Evolutionary conservation across 2,888 invertebrate genomes (phyloP), one percentile per base, ranked within the genome.

Genomic region (Rapana venosa): DNA sequence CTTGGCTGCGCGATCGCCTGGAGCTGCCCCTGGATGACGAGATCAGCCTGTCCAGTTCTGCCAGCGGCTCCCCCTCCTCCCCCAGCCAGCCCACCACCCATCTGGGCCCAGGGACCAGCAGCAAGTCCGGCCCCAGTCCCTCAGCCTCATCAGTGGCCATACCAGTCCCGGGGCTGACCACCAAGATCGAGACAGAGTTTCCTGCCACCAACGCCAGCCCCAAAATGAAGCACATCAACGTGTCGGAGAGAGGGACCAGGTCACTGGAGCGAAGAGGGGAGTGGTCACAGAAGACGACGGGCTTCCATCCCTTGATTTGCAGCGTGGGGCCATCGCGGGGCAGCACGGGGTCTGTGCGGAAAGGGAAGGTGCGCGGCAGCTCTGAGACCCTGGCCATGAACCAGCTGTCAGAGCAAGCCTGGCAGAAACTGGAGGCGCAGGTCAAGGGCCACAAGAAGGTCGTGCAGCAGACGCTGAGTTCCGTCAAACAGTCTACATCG

Each of bases 191-290:
- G 90, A 95, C 95, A 36, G 95, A 95, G 89, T 95, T 95, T 91
- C 95, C 95, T 1, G 95, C 94, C 13, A 94, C 94, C 11, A 95
- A 94, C 89, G 93, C 94, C 56, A 95, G 95, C 92, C 95, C 95
- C 0, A 95, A 94, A 90, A 92, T 94, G 79, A 95, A 94, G 89
- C 94, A 93, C 91, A 92, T 95, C 30, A 92, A 90, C 85, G 92
- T 94, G 35, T 81, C 91, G 36, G 93, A 94, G 79, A 88, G 93
- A 81, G 92, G 92, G 20, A 90, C 90, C 5, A 74, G 92, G 86
- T 91, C 91, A 30, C 66, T 92, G 79, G 92, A 92, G 61, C 85
- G 92, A 4, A 90, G 90, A n/a, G 56, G 83, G n/a, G 56, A 30
- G n/a, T 35, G 79, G 35, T 83, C 32, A 17, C 35, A 30, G 20